Evolutionary conservation across 2,888 invertebrate genomes (phyloP), one percentile per base, ranked within the genome.

Genomic region (Dasypogon diadema): DNA sequence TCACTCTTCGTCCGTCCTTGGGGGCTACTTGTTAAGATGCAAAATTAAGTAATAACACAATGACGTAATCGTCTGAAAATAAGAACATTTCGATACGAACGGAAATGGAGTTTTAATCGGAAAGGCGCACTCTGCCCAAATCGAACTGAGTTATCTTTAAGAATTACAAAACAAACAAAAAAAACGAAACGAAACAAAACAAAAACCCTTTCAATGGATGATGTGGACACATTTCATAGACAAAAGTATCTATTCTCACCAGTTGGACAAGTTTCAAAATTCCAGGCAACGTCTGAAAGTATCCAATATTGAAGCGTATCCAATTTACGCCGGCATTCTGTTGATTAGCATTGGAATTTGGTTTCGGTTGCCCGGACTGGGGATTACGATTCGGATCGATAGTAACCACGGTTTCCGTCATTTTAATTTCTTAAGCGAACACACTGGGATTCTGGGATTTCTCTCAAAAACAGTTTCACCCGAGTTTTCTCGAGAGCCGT

Each of bases 361-460:
- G 80, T 58, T 76, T 75, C 2, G 76, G 72, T 86, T 87, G 80
- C 6, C 70, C 70, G 16, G 70, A 26, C n/a, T 70, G 70, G 85
- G 87, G 91, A 87, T 87, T 91, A 84, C 91, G 91, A 54, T 70
- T 70, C 12, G 51, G 70, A 84, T 92, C 92, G 85, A 93, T 91
- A 82, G 91, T 93, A 82, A 93, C 92, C 83, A 93, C 93, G 83
- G 93, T 93, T 89, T 93, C 93, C 85, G 93, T 92, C 91, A 93
- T 93, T 92, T 92, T 79, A 14, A 14, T 34, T 14, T 54, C 16
- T 37, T 46, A 34, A 16, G 26, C 22, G 24, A 63, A 37, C 16
- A 3, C 37, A 37, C 22, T 60, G 14, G 34, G 3, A 12, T 42
- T 42, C 8, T 6, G n/a, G n/a, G 2, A 42, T 12, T 6, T 12